Conservation (phyloP, 1,140 invertebrate genomes). For the Dendrolimus punctatus region DNA sequence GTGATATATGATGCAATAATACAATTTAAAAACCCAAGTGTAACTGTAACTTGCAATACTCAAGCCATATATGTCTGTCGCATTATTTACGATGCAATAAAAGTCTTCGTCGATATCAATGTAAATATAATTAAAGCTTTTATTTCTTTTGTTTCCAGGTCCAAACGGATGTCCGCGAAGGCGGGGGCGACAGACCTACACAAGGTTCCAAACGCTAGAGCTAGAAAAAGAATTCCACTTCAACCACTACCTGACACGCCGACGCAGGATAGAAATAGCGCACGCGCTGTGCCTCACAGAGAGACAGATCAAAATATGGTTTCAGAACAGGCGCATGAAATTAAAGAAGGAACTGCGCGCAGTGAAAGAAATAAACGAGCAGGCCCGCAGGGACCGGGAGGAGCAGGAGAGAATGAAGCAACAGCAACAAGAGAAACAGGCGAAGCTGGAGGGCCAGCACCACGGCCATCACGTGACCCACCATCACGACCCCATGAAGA, state of each 20-base stretch:
- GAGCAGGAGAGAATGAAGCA: constrained; percentile 93
- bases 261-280: constrained; percentile 96
- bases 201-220: constrained; percentile 94
- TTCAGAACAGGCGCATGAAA: constrained; percentile 98
- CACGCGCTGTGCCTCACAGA: constrained; percentile 96
- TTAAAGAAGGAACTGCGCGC: constrained; percentile 95
- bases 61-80: not conserved
- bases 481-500: constrained; percentile 74
- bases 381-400: constrained; percentile 90
- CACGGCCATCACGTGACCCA: constrained; percentile 72
- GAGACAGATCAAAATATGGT: constrained; percentile 98
- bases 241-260: constrained; percentile 96
- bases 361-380: constrained; percentile 96
- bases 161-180: constrained; percentile 96
- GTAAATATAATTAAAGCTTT: constrained; percentile 22
- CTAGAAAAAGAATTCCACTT: constrained; percentile 99
- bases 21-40: constrained; percentile 21
- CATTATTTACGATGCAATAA: not conserved
- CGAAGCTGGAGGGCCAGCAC: constrained; percentile 77
- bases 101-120: not conserved
- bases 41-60: constrained; percentile 10
- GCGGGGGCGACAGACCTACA: constrained; percentile 96
- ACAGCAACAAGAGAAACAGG: constrained; percentile 89
- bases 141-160: constrained; percentile 78
- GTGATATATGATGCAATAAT: constrained; percentile 55